Percentiles rank a stretch among this genome's conserved stretches.
These are phyloP conservation scores for Lepilemur ruficaudatus DNA, from an alignment of 2,797 vertebrate genomes.

Conservation along the genomic window DNA sequence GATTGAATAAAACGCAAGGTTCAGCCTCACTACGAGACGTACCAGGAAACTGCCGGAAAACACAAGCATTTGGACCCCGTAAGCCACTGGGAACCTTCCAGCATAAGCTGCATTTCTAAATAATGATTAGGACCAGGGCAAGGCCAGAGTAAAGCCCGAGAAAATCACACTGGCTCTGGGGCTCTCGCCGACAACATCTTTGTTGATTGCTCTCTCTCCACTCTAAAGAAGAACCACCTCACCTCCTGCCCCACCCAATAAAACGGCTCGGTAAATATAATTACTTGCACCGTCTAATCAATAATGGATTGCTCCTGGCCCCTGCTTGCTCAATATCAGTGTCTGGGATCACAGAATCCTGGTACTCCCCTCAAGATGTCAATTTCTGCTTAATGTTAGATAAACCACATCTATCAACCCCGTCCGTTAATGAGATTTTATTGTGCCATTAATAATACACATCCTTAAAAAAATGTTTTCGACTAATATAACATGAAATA, in stretches of 20 bases:
- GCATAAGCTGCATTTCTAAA: not conserved
- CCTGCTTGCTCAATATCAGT: slow-evolving; percentile 80
- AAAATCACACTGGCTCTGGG: slow-evolving; percentile 42
- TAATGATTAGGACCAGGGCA: not conserved
- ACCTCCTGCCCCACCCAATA: slow-evolving; percentile 80
- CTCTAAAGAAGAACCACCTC: slow-evolving; percentile 73
- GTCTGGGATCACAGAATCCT: slow-evolving; percentile 78
- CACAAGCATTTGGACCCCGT: not conserved
- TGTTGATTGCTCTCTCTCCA: slow-evolving; percentile 73
- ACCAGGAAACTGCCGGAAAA: not conserved
- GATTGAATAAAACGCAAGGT: not conserved
- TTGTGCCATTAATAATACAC: slow-evolving; percentile 80
- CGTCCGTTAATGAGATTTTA: slow-evolving; percentile 70
- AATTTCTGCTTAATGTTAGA: slow-evolving; percentile 82
- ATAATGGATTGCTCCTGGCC: slow-evolving; percentile 84
- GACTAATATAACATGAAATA: slow-evolving; percentile 49
- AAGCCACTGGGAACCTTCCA: not conserved
- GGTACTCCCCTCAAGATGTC: slow-evolving; percentile 79
- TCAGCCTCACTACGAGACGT: not conserved
- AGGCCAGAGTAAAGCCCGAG: slow-evolving; percentile 33
- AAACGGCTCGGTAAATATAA: slow-evolving; percentile 80
- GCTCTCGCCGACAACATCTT: slow-evolving; percentile 64
- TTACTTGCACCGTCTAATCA: slow-evolving; percentile 83
- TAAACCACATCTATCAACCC: slow-evolving; percentile 78
- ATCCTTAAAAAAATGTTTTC: slow-evolving; percentile 67